These are phyloP conservation scores for Pterocles gutturalis DNA, from an alignment of 2,113 vertebrate genomes.

Conservation along the genomic window DNA sequence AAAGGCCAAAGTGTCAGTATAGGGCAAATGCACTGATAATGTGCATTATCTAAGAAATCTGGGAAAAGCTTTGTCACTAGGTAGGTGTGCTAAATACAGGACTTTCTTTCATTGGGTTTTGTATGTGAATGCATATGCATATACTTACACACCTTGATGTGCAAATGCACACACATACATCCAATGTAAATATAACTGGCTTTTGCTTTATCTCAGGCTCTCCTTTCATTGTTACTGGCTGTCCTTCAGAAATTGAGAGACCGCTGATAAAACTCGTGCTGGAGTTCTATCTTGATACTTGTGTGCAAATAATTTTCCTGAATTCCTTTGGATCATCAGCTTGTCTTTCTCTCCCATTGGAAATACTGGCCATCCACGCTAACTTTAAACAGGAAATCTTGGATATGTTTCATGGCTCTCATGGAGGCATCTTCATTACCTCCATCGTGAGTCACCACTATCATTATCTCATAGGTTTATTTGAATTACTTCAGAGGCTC, in stretches of 20 bases:
- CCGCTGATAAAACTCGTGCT: not conserved
- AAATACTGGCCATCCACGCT: not conserved
- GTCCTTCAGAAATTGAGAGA: constrained; percentile 2
- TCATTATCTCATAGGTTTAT: not conserved
- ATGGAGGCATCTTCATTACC: not conserved
- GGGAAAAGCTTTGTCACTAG: not conserved
- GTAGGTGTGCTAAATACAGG: not conserved
- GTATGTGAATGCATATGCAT: not conserved
- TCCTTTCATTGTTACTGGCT: not conserved
- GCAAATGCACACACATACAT: not conserved
- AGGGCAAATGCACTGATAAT: not conserved
- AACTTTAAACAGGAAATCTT: not conserved
- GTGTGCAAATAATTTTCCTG: not conserved
- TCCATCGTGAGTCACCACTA: not conserved
- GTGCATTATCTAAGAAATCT: not conserved
- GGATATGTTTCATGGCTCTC: not conserved
- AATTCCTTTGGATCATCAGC: not conserved
- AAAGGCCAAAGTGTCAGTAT: not conserved
- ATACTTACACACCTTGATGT: not conserved
- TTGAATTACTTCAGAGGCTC: not conserved
- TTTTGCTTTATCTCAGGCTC: not conserved
- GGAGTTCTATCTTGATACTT: not conserved
- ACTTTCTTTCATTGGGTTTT: not conserved
- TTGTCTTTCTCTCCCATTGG: not conserved
- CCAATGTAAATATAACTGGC: not conserved